Evolutionary conservation across 1,140 invertebrate genomes (phyloP).

Genomic region (Acromyrmex charruanus): DNA sequence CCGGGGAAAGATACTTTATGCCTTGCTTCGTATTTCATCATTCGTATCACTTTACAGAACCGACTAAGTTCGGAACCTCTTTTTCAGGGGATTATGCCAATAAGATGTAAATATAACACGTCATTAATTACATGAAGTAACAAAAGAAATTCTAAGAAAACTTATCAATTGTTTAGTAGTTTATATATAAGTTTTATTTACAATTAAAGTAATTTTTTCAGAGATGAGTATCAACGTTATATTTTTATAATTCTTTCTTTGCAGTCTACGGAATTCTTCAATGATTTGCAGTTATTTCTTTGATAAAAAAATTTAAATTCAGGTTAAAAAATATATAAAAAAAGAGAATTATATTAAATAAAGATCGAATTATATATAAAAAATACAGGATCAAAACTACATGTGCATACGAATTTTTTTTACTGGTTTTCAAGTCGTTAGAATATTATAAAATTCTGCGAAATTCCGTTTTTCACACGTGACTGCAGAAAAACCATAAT

Average conservation of each 20-base stretch:
- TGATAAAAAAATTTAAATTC: background rate
- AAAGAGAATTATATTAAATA: background rate
- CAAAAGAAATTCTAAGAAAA: background rate
- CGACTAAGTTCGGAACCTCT: background rate
- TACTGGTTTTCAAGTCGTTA: background rate
- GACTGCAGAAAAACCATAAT: conserved; percentile 1
- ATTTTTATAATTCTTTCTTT: background rate
- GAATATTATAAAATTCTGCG: conserved; percentile 8
- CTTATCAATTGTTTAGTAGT: background rate
- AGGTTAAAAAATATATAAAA: background rate
- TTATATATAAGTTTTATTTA: background rate
- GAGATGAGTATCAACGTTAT: background rate
- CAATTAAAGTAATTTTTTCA: background rate
- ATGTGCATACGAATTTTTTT: background rate
- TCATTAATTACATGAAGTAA: background rate
- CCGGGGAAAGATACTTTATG: conserved; percentile 8
- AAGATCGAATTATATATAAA: too few species aligned
- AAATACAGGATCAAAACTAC: background rate
- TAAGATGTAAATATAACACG: conserved; percentile 9
- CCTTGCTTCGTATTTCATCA: conserved; percentile 36
- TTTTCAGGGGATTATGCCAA: conserved; percentile 23
- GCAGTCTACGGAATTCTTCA: background rate
- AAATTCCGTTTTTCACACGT: conserved; percentile 1
- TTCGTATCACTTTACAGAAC: conserved; percentile 30
- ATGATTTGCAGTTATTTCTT: background rate